Percentiles rank a stretch among this genome's conserved stretches.
These are phyloP conservation scores for Lithophane semibrunnea DNA, from an alignment of 2,888 invertebrate species.

Conservation along the genomic window DNA sequence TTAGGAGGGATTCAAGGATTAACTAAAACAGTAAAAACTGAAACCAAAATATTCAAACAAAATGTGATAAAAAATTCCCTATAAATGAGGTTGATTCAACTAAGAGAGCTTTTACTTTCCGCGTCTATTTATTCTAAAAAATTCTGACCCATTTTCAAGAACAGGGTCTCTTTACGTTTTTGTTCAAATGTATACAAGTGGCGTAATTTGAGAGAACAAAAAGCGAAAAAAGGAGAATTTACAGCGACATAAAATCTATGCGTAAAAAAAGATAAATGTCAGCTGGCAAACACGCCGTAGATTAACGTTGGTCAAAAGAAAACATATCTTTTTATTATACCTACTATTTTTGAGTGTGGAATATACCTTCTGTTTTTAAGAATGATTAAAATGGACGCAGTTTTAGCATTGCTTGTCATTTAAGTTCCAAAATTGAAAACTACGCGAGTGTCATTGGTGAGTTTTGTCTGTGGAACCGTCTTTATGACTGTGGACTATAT, in stretches of 20 bases:
- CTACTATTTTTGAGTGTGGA: constrained; percentile 3
- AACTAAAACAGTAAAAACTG: background rate
- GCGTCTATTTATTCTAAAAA: constrained; percentile 43
- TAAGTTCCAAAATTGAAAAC: background rate
- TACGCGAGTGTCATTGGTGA: no score
- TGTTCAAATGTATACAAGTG: constrained; percentile 53
- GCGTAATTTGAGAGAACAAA: constrained; percentile 46
- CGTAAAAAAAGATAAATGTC: constrained; percentile 42
- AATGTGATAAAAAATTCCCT: constrained; percentile 22
- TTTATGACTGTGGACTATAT: no score
- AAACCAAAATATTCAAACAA: constrained; percentile 1
- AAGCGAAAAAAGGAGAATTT: constrained; percentile 26
- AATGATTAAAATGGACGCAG: constrained; percentile 17
- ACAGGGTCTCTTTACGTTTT: constrained; percentile 43
- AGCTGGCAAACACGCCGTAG: constrained; percentile 28
- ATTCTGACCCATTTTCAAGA: constrained; percentile 51
- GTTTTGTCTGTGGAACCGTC: no score
- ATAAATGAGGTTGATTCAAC: constrained; percentile 22
- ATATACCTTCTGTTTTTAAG: constrained; percentile 6
- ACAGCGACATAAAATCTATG: constrained; percentile 35
- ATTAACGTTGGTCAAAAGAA: constrained; percentile 50
- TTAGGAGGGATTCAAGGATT: no score
- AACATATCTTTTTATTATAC: constrained; percentile 33
- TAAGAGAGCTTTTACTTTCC: constrained; percentile 28
- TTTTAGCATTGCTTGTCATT: background rate